A percentile compares a stretch with the other conserved stretches of the same genome.
Conservation (phyloP, 2,888 invertebrate species). For the Dicyrtomina minuta region DNA sequence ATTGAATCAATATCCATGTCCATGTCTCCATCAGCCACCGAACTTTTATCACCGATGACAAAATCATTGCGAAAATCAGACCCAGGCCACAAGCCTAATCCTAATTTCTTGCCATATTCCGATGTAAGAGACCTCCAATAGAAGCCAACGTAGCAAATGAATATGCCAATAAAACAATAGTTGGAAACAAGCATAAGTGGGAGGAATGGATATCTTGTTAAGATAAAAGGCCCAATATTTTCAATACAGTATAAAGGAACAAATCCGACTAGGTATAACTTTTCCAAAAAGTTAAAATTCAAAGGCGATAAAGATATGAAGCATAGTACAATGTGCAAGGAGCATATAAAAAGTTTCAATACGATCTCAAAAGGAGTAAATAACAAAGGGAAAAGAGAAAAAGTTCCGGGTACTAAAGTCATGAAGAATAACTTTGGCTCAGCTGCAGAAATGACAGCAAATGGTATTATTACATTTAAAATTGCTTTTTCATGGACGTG, state of each 20-base stretch:
- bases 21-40: not conserved
- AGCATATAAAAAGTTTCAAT: slow-evolving; percentile 66
- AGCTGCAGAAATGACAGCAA: slow-evolving; percentile 59
- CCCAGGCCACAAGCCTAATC: no score
- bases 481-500: slow-evolving; percentile 99
- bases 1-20: slow-evolving; percentile 31
- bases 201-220: slow-evolving; percentile 75
- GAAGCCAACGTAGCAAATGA: slow-evolving; percentile 68
- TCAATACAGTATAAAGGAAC: slow-evolving; percentile 76
- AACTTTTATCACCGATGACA: no score
- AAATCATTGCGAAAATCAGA: no score
- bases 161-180: slow-evolving; percentile 82
- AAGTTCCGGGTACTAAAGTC: slow-evolving; percentile 75
- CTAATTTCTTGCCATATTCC: not conserved
- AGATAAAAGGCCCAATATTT: slow-evolving; percentile 63
- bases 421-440: slow-evolving; percentile 60
- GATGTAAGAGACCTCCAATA: slow-evolving; percentile 34
- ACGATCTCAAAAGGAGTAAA: slow-evolving; percentile 71
- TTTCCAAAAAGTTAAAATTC: slow-evolving; percentile 63
- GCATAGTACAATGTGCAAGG: slow-evolving; percentile 60
- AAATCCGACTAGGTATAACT: slow-evolving; percentile 71
- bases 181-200: slow-evolving; percentile 91
- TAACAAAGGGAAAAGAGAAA: slow-evolving; percentile 86
- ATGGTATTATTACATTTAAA: slow-evolving; percentile 82
- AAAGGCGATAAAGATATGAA: slow-evolving; percentile 58